These are phyloP conservation scores for Crypturellus tataupa DNA, from an alignment of 2,797 vertebrate species.

Conservation along the genomic window DNA sequence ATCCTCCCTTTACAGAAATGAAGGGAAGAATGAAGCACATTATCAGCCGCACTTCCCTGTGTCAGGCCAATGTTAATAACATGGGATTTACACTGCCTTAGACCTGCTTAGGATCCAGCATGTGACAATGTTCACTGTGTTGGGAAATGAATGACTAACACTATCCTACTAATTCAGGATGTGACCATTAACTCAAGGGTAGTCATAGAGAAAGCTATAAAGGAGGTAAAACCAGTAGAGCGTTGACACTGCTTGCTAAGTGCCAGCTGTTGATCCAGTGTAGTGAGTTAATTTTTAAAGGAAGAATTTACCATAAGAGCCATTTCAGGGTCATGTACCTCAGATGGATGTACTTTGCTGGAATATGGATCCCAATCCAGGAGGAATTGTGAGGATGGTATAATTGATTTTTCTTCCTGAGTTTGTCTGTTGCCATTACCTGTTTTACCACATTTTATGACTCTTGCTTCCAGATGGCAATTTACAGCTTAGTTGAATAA, in stretches of 20 bases:
- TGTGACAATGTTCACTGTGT: not conserved
- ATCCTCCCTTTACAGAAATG: not conserved
- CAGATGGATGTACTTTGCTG: not conserved
- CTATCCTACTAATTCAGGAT: not conserved
- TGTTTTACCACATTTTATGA: not conserved
- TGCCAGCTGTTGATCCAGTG: not conserved
- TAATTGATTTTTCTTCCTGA: not conserved
- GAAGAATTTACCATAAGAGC: not conserved
- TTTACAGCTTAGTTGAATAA: not conserved
- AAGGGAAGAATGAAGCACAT: not conserved
- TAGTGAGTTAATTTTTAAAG: slow-evolving; percentile 29
- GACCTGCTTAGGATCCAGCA: not conserved
- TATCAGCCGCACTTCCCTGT: not conserved
- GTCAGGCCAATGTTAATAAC: not conserved
- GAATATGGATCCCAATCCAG: not conserved
- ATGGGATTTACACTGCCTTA: not conserved
- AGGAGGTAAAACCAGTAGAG: slow-evolving; percentile 20
- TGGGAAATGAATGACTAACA: not conserved
- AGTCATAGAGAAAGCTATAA: not conserved
- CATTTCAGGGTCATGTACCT: fast-evolving
- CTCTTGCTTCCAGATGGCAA: slow-evolving; percentile 6
- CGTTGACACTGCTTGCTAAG: slow-evolving; percentile 7
- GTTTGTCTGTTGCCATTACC: not conserved
- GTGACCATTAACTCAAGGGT: slow-evolving; percentile 39
- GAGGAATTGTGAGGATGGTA: fast-evolving